Evolutionary conservation across 2,113 vertebrate genomes (phyloP), one percentile per base, ranked within the genome.

Genomic region (Apodemus speciosus): DNA sequence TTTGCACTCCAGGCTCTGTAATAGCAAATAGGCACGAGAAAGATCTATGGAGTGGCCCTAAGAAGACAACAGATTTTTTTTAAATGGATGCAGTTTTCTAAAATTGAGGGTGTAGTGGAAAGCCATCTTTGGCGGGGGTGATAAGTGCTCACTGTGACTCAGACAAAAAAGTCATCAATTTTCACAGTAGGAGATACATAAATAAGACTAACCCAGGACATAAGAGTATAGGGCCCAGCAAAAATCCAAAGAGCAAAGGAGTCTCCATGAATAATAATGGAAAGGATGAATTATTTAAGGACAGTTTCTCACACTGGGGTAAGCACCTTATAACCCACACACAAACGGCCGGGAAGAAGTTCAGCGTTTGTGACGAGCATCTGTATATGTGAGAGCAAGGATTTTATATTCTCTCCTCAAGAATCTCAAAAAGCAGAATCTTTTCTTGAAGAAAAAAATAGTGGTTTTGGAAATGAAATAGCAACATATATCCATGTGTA

Each of bases 401-500:
- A 91, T 6, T 76, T 88, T 53, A 68, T 40, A 21, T 49, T 86
- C 66, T 73, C n/a, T 9, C 5, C 16, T 90, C 87, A 80, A 85
- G 49, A 89, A 30, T 1, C 38, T 84, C 75, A 71, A 23, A 40
- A 49, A 32, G 13, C 14, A 46, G 25, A 62, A 25, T 60, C 23
- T 56, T 72, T 66, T 30, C 14, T 32, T 21, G 21, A 3, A 9
- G 10, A 25, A 85, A 6, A 15, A n/a, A 25, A 38, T 51, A 2
- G 25, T 66, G 14, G 27, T 40, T 81, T 84, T 15, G 8, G 8
- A 56, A 27, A 11, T 60, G 35, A 8, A 16, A 35, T 89, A 96
- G 73, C 32, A 51, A n/a, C 51, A 69, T 88, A 96, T 71, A 72
- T 96, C 97, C 97, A 96, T 96, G 96, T 94, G 97, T 80, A 97